These are phyloP conservation scores for Grammatotria lemairii DNA, from an alignment of 2,113 vertebrate genomes.

Conservation along the genomic window DNA sequence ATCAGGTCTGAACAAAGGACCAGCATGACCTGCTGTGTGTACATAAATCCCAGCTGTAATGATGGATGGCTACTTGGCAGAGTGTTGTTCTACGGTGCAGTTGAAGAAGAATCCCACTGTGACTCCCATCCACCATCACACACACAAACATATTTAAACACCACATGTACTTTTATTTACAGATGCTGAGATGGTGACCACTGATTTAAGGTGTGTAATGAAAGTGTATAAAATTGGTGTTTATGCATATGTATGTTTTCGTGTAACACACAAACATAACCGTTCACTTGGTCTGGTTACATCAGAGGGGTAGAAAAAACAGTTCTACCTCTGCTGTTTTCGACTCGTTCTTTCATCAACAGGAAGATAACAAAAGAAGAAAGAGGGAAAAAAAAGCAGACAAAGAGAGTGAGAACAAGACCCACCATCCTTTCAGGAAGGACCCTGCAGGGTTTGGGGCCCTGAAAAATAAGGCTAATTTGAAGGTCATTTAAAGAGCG, in stretches of 20 bases:
- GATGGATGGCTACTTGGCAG: conserved; percentile 44
- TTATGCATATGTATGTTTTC: neutral
- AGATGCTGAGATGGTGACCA: neutral
- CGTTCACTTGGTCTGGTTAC: conserved; percentile 6
- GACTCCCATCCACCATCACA: conserved; percentile 4
- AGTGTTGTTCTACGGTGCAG: conserved; percentile 28
- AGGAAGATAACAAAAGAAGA: conserved; percentile 8
- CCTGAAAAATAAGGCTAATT: conserved; percentile 66
- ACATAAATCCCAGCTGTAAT: conserved; percentile 34
- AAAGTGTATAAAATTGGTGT: neutral
- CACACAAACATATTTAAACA: conserved; percentile 16
- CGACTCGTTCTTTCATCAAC: neutral
- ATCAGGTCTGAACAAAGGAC: conserved; percentile 20
- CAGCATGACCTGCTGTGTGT: conserved; percentile 38
- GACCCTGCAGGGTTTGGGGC: conserved; percentile 44
- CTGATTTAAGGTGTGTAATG: neutral
- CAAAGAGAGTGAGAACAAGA: conserved; percentile 18
- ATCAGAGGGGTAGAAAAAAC: neutral
- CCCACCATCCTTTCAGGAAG: conserved; percentile 33
- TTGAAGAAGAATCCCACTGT: conserved; percentile 18
- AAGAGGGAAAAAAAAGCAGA: neutral
- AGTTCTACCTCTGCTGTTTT: neutral
- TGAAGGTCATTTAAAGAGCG: conserved; percentile 76
- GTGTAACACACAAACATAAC: neutral
- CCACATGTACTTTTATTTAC: neutral